Evolutionary conservation across 2,797 vertebrate species (phyloP), one percentile per base, ranked within the genome.

Genomic region (Sebastes cheni): DNA sequence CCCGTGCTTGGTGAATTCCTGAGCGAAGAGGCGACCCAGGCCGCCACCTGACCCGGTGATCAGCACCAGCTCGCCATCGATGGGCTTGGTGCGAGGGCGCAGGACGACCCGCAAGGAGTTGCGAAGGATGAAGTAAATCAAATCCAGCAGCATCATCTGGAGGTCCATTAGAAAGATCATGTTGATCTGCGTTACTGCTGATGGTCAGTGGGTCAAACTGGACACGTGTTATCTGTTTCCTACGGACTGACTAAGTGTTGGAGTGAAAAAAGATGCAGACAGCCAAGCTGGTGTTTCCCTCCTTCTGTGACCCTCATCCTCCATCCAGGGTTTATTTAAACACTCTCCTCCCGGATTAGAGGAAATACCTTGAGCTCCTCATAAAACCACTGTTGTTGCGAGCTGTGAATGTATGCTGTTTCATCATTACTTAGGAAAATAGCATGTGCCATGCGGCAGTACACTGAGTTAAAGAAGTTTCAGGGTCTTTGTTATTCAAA

Each of bases 41-140:
- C 96, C 97, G 34, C 97, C 96, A 23, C 97, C 97, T 1, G 97
- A 91, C 18, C 96, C 96, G 1, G 97, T 98, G 95, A 97, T 97
- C 58, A 98, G 94, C 86, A 97, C 97, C 95, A 98, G 96, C 96
- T 98, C 96, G 4, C 95, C 96, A 20, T 97, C 96, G 71, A 98
- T 95, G 75, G 96, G 96, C 91, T 98, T 98, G 90, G 96, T 97
- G 81, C 96, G 96, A 60, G 97, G 97, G 75, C 92, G 94, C 84
- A 98, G 72, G 36, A 98, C 61, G 1, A 80, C 14, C 18, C 87
- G 71, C 80, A 97, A 84, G 88, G 93, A 96, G 91, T 91, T 95
- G 85, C 72, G 96, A 95, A 91, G 96, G 94, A 96, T 96, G 90
- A 90, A 93, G 77, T 93, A 94, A 56, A 93, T 83, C 34, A 94